Evolutionary conservation across 2,797 vertebrate species (phyloP).

Genomic region (Prionace glauca): DNA sequence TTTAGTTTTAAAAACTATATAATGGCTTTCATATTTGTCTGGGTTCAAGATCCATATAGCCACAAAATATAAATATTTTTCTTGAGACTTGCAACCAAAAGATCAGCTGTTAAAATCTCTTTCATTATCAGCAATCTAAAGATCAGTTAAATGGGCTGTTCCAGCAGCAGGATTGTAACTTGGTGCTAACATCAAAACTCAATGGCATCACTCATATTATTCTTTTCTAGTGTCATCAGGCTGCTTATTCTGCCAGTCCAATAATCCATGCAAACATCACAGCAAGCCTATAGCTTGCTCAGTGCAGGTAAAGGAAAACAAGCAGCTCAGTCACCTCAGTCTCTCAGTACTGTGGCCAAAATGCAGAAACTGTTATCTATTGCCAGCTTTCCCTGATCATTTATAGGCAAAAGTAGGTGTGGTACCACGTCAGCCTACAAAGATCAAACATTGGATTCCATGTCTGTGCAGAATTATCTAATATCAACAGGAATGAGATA

Average conservation of each 20-base stretch:
- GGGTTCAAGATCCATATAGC: background rate
- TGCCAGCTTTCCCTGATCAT: background rate
- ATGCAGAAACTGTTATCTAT: background rate
- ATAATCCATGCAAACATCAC: background rate
- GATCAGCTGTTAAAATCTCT: background rate
- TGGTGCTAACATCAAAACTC: background rate
- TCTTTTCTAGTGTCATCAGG: background rate
- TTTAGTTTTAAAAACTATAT: no score
- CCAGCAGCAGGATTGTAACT: background rate
- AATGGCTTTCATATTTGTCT: background rate
- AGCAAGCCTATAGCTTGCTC: background rate
- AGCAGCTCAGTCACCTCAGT: background rate
- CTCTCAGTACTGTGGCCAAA: background rate
- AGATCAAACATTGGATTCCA: background rate
- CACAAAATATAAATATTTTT: background rate
- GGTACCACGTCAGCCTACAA: background rate
- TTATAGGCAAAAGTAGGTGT: background rate
- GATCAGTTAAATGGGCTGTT: background rate
- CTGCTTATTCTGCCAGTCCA: background rate
- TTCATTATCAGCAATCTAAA: background rate
- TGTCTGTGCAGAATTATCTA: background rate
- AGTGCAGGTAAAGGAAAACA: background rate
- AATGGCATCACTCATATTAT: background rate
- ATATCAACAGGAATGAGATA: no score
- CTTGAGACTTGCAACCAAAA: background rate